Percentiles rank a stretch among this genome's conserved stretches.
Conservation (phyloP, 2,797 vertebrate species). For the Dermochelys coriacea region DNA sequence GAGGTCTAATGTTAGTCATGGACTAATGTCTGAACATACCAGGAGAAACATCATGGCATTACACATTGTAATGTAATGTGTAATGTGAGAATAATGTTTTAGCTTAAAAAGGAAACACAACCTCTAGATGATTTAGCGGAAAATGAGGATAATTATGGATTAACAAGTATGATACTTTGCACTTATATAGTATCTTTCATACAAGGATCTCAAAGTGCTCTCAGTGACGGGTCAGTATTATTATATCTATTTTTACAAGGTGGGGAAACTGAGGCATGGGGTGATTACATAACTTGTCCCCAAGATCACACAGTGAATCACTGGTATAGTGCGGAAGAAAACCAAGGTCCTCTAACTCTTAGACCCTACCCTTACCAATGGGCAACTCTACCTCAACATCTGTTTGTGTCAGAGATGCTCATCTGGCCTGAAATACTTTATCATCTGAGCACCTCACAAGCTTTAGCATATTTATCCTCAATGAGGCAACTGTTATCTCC, state of each 20-base stretch:
- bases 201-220: neutral
- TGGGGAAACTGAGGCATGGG: rapidly evolving
- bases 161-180: rapidly evolving
- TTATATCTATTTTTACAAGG: neutral
- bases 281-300: neutral
- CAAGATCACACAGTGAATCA: neutral
- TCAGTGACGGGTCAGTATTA: neutral
- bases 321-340: neutral
- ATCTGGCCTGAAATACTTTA: rapidly evolving
- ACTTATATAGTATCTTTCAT: rapidly evolving
- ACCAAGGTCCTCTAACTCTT: neutral
- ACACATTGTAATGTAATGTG: too few relatives aligned
- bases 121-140: neutral
- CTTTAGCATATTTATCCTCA: neutral
- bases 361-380: neutral
- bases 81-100: neutral
- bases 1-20: neutral
- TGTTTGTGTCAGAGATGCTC: neutral
- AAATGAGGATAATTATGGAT: constrained; percentile 32
- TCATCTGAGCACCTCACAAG: rapidly evolving
- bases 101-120: constrained; percentile 27
- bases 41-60: neutral
- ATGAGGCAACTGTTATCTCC: neutral
- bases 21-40: neutral
- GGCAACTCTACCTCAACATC: neutral